These are phyloP conservation scores for Limnephilus auricula DNA, from an alignment of 2,888 invertebrate genomes.

Conservation along the genomic window DNA sequence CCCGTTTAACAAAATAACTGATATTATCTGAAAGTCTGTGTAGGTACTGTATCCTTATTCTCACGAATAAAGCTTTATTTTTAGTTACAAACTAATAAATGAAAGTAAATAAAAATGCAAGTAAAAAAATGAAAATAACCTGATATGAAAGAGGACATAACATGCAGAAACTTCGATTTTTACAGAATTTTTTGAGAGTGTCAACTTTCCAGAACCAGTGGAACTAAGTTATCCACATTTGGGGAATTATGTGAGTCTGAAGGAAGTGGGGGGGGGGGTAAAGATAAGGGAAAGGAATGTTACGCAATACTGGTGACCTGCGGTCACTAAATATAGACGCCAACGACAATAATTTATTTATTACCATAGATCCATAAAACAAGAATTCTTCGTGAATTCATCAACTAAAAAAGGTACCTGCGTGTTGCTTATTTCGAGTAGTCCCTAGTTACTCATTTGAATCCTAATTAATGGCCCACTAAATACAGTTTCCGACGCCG, in stretches of 20 bases:
- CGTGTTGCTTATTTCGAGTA: not conserved
- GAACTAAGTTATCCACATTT: not conserved
- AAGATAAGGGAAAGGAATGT: not conserved
- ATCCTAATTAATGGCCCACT: not conserved
- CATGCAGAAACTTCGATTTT: not conserved
- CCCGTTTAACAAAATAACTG: no score
- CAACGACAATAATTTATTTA: not conserved
- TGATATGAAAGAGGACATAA: no score
- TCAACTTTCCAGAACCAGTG: not conserved
- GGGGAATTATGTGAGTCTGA: not conserved
- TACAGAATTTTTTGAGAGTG: not conserved
- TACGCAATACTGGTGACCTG: not conserved
- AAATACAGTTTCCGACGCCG: not conserved
- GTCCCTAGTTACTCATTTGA: not conserved
- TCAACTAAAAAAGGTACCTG: not conserved
- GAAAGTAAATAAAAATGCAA: no score
- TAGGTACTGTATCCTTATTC: no score
- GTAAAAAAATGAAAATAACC: no score
- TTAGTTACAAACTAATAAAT: no score
- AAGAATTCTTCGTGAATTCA: not conserved
- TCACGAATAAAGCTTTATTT: no score
- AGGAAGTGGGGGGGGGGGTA: not conserved
- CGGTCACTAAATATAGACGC: not conserved
- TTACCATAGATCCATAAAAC: not conserved
- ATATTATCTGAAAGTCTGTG: no score